Percentiles rank a stretch among this genome's conserved stretches.
Evolutionary conservation across 2,888 invertebrate species (phyloP).

Genomic region (Ochropleura leucogaster): DNA sequence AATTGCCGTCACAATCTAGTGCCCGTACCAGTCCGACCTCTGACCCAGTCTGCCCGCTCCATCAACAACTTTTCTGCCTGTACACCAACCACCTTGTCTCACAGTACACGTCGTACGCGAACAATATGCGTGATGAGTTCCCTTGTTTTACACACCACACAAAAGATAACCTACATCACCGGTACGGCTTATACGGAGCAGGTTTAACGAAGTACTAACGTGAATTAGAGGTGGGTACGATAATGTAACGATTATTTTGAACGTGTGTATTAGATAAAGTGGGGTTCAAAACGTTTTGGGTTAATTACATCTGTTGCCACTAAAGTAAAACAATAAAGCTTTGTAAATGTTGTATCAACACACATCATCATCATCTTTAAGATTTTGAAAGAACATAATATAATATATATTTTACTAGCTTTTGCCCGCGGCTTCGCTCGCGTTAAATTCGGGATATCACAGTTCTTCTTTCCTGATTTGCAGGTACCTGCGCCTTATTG

Average conservation of each 20-base stretch:
- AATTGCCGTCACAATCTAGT: not conserved
- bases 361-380: not conserved
- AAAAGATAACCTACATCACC: constrained; percentile 59
- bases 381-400: not conserved
- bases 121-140: constrained; percentile 68
- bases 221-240: constrained; percentile 25
- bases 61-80: not conserved
- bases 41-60: not conserved
- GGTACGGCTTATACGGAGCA: constrained; percentile 31
- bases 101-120: constrained; percentile 23
- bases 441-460: no score
- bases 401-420: no score
- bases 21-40: not conserved
- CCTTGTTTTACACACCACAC: constrained; percentile 61
- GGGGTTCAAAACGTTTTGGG: not conserved
- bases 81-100: not conserved
- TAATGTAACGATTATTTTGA: constrained; percentile 2
- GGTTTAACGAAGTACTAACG: constrained; percentile 41
- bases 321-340: not conserved
- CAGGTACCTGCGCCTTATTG: no score
- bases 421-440: no score
- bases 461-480: no score
- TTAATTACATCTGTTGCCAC: not conserved
- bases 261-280: not conserved
- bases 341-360: not conserved